These are phyloP conservation scores for Labeo rohita DNA, from an alignment of 2,113 vertebrate genomes.

Conservation along the genomic window DNA sequence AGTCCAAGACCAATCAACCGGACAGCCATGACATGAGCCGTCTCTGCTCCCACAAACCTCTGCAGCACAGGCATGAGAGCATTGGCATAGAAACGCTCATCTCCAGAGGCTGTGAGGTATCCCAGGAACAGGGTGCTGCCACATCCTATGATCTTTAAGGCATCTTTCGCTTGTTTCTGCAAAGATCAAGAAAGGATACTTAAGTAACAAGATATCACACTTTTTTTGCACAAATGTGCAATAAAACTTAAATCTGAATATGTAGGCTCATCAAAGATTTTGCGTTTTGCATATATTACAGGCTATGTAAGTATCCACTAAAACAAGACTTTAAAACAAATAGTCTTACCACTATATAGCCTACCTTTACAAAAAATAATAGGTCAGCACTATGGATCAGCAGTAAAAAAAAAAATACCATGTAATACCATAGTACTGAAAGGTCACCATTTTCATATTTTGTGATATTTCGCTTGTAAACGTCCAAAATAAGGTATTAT, in stretches of 20 bases:
- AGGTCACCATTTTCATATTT: not conserved
- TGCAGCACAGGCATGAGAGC: constrained; percentile 85
- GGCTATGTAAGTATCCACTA: not conserved
- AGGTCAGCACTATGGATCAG: not conserved
- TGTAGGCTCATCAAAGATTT: not conserved
- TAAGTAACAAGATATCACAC: not conserved
- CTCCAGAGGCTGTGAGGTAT: constrained; percentile 81
- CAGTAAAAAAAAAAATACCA: not conserved
- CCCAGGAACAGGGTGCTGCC: constrained; percentile 82
- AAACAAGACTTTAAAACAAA: not conserved
- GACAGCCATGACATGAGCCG: constrained; percentile 80
- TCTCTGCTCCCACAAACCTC: constrained; percentile 81
- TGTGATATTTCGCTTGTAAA: not conserved
- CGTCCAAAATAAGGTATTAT: not conserved
- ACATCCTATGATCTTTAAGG: constrained; percentile 72
- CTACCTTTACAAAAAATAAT: too few relatives aligned
- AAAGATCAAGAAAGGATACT: not conserved
- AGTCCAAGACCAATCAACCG: constrained; percentile 77
- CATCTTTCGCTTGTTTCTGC: constrained; percentile 75
- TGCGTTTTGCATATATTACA: not conserved
- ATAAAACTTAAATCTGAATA: not conserved
- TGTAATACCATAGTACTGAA: not conserved
- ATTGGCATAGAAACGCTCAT: constrained; percentile 85
- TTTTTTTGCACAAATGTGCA: not conserved
- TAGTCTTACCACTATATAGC: not conserved